A percentile compares a stretch with the other conserved stretches of the same genome.
Evolutionary conservation across 2,113 vertebrate species (phyloP).

Genomic region (Cyrtonyx montezumae): DNA sequence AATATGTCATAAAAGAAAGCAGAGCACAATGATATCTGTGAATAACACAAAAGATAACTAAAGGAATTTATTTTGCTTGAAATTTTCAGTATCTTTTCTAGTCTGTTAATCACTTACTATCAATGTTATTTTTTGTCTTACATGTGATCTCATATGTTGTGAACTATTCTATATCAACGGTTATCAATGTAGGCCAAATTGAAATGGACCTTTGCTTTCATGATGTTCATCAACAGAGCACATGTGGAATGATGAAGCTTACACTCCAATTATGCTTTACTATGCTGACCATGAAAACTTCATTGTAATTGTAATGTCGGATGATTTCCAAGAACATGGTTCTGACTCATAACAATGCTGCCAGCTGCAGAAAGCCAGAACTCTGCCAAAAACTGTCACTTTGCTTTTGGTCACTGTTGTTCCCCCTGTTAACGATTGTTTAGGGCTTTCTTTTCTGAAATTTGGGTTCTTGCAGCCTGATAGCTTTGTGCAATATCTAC

Average conservation of each 20-base stretch:
- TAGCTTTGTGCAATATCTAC: neutral
- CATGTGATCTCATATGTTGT: neutral
- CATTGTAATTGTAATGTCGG: slow-evolving; percentile 43
- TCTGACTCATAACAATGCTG: neutral
- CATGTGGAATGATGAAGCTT: slow-evolving; percentile 19
- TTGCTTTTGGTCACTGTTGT: slow-evolving; percentile 26
- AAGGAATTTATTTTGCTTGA: neutral
- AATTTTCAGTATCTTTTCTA: neutral
- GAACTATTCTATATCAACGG: neutral
- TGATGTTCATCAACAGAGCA: neutral
- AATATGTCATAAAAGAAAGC: neutral
- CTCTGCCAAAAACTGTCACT: slow-evolving; percentile 51
- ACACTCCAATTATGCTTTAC: slow-evolving; percentile 38
- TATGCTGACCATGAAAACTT: slow-evolving; percentile 25
- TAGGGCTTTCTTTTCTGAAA: neutral
- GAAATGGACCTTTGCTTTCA: neutral
- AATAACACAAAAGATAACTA: neutral
- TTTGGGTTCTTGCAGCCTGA: neutral
- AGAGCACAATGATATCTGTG: neutral
- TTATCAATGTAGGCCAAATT: neutral
- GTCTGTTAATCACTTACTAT: neutral
- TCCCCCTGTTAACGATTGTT: neutral
- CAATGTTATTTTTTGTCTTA: neutral
- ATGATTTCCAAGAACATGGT: slow-evolving; percentile 35
- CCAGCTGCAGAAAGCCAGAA: slow-evolving; percentile 44